phyloP scores from a whole-genome alignment of 2,888 invertebrate genomes.

The Pheosia gnoma region DNA sequence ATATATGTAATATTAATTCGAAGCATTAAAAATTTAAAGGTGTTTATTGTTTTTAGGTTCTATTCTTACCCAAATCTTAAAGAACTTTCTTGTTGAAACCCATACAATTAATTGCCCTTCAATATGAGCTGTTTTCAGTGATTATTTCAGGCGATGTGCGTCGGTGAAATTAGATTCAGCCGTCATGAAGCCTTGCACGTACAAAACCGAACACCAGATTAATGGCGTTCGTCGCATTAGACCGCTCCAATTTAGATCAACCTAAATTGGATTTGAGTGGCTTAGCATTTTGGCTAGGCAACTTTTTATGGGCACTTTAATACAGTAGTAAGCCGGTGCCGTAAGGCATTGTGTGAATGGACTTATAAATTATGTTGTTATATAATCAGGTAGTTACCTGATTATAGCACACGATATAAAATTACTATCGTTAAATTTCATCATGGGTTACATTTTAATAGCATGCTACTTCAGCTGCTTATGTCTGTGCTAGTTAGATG shows the following conservation, averaged over 20 bases:
- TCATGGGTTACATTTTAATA: neutral
- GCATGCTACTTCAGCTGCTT: neutral
- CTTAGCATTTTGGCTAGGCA: constrained; percentile 12
- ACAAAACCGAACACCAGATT: constrained; percentile 44
- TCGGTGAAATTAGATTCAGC: constrained; percentile 31
- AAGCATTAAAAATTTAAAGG: no score
- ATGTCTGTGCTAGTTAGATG: neutral
- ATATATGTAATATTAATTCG: no score
- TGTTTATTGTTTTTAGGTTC: no score
- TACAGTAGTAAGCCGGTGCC: no score
- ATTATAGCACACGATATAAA: neutral
- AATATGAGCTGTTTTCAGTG: neutral
- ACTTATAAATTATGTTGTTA: no score
- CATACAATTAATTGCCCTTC: neutral
- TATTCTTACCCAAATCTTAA: no score
- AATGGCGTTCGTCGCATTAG: constrained; percentile 38
- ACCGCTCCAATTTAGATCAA: constrained; percentile 36
- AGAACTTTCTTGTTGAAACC: neutral
- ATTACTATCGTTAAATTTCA: neutral
- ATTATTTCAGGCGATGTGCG: constrained; percentile 25
- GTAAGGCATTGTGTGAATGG: no score
- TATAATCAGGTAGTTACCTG: neutral
- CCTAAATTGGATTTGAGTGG: constrained; percentile 48
- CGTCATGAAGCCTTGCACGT: constrained; percentile 43
- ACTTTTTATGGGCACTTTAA: neutral